Base-by-base conservation (phyloP, 1,140 invertebrate species). In the Calliopsis andreniformis region DNA sequence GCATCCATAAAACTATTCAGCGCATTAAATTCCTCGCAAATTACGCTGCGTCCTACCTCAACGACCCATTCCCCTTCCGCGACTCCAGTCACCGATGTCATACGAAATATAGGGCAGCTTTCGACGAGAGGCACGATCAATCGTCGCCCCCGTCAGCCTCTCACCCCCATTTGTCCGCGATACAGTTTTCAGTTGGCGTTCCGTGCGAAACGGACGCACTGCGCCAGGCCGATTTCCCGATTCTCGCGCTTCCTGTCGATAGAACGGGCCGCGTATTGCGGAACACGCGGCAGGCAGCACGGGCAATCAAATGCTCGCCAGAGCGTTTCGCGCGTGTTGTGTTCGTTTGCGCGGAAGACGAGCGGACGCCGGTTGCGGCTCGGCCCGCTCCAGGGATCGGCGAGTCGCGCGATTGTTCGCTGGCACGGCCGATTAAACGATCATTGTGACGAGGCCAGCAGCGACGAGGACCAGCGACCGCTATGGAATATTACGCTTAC, bases 281-380 rank as follows among this genome's bases (percentile, higher is more conserved):
- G 87, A 91, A 90, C 75, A 69, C 76, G 89, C 86, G 90, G 89
- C 90, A 88, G 84, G 90, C 89, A 88, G 84, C 87, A 91, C 88
- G 91, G 88, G 83, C 90, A 90, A 92, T 92, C 89, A 90, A 92
- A 91, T 89, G 87, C 86, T 89, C 85, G 88, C 76, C 86, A 86
- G 83, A 83, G 77, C 91, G 88, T 88, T 87, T 86, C 87, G 83
- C 85, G 82, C 85, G 59, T 39, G 35, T 39, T 39, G 47, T 91
- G 90, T 89, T 92, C 91, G 90, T 91, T 89, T 89, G 86, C 88
- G 86, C 90, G 90, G 90, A 91, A 92, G 90, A 91, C 83, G 87
- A 87, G 80, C 81, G 85, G 78, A 86, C 77, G 82, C 70, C 69
- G 73, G 67, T 78, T 32, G 78, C 63, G 66, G 61, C 61, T 55